These are phyloP conservation scores for Galbula dea DNA, from an alignment of 2,113 vertebrate genomes.

Conservation along the genomic window DNA sequence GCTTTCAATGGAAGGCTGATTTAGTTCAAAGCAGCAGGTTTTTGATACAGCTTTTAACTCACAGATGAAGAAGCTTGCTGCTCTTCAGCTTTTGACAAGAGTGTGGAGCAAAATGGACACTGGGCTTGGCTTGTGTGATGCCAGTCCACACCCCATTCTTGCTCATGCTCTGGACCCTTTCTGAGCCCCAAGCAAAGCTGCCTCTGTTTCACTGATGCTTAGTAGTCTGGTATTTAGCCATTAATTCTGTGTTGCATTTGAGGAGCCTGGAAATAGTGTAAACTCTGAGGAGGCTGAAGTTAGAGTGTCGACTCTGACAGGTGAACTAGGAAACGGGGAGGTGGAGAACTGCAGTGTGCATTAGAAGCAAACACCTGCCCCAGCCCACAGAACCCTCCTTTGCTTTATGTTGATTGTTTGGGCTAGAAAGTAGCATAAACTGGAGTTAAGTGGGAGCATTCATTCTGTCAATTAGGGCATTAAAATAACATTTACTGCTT, in stretches of 20 bases:
- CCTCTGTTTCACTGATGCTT: neutral
- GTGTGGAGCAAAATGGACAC: neutral
- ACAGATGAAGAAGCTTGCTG: neutral
- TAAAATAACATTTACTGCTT: neutral
- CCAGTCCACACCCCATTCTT: rapidly evolving
- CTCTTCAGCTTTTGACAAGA: rapidly evolving
- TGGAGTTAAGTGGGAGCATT: neutral
- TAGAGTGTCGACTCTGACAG: neutral
- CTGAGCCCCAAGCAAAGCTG: neutral
- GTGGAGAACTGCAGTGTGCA: neutral
- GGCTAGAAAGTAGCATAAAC: neutral
- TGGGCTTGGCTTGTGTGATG: neutral
- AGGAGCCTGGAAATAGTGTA: too few species aligned
- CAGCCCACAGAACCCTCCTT: neutral
- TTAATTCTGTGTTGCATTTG: neutral
- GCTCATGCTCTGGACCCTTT: neutral
- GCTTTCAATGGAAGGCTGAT: rapidly evolving
- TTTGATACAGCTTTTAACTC: neutral
- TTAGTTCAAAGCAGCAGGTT: neutral
- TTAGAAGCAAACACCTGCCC: neutral
- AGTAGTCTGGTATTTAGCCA: neutral
- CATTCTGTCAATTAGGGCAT: neutral
- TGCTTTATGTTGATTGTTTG: slow-evolving; percentile 13
- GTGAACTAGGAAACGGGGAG: neutral
- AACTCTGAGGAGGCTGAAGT: too few species aligned